These are phyloP conservation scores for Dasypus novemcinctus DNA, from an alignment of 2,113 vertebrate genomes.

Conservation along the genomic window DNA sequence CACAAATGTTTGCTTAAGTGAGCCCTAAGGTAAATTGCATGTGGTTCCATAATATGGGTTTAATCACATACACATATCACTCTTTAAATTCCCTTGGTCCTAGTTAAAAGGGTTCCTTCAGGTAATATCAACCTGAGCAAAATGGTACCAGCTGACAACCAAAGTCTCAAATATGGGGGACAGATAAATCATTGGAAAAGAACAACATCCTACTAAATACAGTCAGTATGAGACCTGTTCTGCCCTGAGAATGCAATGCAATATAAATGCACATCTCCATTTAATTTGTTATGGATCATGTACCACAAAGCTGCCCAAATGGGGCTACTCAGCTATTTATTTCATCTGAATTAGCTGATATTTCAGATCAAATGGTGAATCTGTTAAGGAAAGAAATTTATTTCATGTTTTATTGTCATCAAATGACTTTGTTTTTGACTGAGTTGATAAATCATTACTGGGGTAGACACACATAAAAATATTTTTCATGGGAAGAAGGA, in stretches of 20 bases:
- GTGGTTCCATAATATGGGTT: neutral
- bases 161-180: neutral
- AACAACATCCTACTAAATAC: fast-evolving
- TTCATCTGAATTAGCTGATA: neutral
- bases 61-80: neutral
- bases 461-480: neutral
- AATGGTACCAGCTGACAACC: neutral
- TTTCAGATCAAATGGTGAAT: neutral
- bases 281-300: neutral
- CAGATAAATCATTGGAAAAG: neutral
- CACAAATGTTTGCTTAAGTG: neutral
- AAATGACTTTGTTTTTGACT: neutral
- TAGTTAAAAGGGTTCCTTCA: neutral
- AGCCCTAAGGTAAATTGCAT: neutral
- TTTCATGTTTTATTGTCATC: neutral
- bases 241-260: neutral
- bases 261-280: neutral
- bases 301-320: neutral
- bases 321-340: neutral
- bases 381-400: neutral
- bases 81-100: neutral
- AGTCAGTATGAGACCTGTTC: neutral
- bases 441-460: neutral
- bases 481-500: neutral
- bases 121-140: neutral